Percentiles rank a stretch among this genome's conserved stretches.
Conservation (phyloP, 2,113 vertebrate genomes). For the Phyllopteryx taeniolatus region DNA sequence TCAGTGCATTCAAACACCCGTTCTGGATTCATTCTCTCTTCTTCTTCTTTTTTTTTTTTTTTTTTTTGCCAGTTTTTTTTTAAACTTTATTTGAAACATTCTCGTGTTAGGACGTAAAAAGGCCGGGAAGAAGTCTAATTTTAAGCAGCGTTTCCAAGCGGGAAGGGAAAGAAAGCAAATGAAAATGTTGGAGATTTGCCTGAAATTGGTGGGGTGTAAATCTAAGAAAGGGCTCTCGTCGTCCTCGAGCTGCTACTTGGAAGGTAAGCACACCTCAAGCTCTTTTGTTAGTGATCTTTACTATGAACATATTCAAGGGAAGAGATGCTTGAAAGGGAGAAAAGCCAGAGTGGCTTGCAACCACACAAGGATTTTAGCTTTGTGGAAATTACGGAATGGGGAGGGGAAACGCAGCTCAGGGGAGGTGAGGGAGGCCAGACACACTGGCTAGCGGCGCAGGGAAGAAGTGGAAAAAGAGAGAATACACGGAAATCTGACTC, state of each 20-base stretch:
- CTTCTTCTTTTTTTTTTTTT: slow-evolving; percentile 1
- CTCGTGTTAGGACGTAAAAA: slow-evolving; percentile 33
- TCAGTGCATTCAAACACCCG: neutral
- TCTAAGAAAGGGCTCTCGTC: slow-evolving; percentile 97
- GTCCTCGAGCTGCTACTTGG: slow-evolving; percentile 95
- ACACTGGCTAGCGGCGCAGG: slow-evolving; percentile 71
- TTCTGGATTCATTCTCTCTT: neutral
- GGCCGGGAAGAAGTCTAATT: slow-evolving; percentile 21
- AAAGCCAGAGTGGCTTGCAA: neutral
- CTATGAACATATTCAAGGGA: neutral
- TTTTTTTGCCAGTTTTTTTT: slow-evolving; percentile 7
- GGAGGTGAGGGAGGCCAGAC: slow-evolving; percentile 70
- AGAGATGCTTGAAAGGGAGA: neutral
- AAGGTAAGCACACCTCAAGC: slow-evolving; percentile 80
- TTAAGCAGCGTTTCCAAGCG: slow-evolving; percentile 48
- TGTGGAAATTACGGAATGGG: slow-evolving; percentile 70
- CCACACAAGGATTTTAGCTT: slow-evolving; percentile 17
- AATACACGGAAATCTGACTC: slow-evolving; percentile 76
- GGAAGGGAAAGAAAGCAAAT: slow-evolving; percentile 77
- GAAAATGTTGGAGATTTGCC: slow-evolving; percentile 99
- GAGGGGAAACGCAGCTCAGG: slow-evolving; percentile 53
- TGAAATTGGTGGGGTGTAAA: slow-evolving; percentile 99
- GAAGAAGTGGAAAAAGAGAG: slow-evolving; percentile 71
- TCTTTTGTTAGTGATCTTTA: neutral
- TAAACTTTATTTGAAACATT: neutral